Conservation (phyloP, 2,113 vertebrate species). For the Heteronetta atricapilla region DNA sequence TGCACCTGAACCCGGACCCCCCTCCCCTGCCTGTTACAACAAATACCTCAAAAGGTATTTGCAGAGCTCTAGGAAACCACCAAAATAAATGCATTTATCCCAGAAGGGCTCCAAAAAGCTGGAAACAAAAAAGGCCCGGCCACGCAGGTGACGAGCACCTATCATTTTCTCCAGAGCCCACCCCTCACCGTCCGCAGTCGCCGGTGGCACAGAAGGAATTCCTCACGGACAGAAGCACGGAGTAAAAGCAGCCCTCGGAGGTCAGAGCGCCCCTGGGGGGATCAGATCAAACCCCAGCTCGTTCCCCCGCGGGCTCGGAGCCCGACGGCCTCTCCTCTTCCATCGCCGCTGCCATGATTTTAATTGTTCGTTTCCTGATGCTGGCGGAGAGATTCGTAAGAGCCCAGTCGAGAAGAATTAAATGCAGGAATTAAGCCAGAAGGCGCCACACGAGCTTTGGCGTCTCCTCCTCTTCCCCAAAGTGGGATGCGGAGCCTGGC, state of each 20-base stretch:
- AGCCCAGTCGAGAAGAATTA: not conserved
- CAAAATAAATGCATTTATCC: not conserved
- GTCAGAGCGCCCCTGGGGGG: too few relatives aligned
- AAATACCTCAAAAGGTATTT: not conserved
- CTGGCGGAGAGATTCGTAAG: conserved; percentile 2
- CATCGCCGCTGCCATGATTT: not conserved
- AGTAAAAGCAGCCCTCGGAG: too few relatives aligned
- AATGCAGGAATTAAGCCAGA: not conserved
- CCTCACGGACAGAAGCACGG: too few relatives aligned
- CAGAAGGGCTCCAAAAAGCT: too few relatives aligned
- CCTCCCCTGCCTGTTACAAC: not conserved
- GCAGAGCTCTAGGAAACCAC: not conserved
- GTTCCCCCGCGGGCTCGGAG: too few relatives aligned
- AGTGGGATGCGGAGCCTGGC: not conserved
- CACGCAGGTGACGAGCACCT: too few relatives aligned
- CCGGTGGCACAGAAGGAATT: too few relatives aligned
- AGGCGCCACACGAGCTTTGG: not conserved
- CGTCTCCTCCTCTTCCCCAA: conserved; percentile 3
- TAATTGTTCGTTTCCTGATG: conserved; percentile 27
- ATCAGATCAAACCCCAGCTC: too few relatives aligned
- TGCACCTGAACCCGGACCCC: not conserved
- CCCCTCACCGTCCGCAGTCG: too few relatives aligned
- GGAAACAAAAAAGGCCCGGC: too few relatives aligned
- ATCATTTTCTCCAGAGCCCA: too few relatives aligned
- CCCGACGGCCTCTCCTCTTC: conserved; percentile 18